Evolutionary conservation across 2,888 invertebrate genomes (phyloP), one percentile per base, ranked within the genome.

Genomic region (Rotaria magnacalcarata): DNA sequence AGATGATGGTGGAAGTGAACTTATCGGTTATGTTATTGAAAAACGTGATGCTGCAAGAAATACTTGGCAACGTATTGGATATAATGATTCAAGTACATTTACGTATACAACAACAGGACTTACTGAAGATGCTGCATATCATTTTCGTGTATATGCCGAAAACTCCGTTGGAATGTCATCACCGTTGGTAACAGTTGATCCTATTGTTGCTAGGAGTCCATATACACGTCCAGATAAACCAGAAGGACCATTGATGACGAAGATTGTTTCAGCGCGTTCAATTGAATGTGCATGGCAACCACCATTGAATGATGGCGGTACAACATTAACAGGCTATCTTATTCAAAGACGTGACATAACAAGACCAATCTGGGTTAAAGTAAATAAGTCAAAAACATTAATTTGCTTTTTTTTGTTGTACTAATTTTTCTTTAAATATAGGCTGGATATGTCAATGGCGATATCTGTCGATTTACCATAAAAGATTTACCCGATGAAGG

Each of bases 351-450:
- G 86, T 43, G 86, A 86, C 8, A 19, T 86, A 10, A 21, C 67
- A 21, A 52, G 86, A 56, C 86, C 86, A 21, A 84, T 86, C 7
- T 86, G 86, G 86, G 85, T 86, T 50, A 86, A 84, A 52, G 84
- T 74, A 74, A 74, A 11, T 74, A 14, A 41, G 0, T 5, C 19
- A 6, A 41, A 6, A 21, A 19, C 14, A 41, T 0, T 11, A 43
- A 24, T 21, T 2, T 41, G 19, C 7, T 16, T 41, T 11, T 3
- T 41, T 41, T 74, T 19, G 11, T 50, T 50, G 8, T 50, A 11
- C 10, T 50, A 52, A 52, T 52, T 52, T 11, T 0, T 52, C 14
- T 52, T 74, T 24, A 4, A 21, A 7, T 41, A 14, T 74, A 74
- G 74, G 74, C 84, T 80, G 86, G 86, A 27, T 74, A 84, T 52